Conservation (phyloP, 2,113 vertebrate species). For the Grammomys dolichurus region DNA sequence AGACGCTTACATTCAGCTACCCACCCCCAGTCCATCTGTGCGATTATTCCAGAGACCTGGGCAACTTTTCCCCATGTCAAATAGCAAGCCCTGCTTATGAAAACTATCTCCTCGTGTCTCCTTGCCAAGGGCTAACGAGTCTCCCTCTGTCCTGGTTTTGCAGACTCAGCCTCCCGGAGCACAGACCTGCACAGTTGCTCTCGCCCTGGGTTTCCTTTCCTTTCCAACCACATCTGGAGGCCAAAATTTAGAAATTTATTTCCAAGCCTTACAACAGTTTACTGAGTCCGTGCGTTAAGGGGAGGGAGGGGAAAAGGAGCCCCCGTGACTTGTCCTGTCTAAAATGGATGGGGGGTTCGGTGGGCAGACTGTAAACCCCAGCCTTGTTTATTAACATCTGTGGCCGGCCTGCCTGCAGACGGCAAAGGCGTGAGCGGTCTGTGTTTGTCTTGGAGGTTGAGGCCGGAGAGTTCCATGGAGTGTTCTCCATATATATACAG, state of each 20-base stretch:
- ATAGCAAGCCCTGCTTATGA: background rate
- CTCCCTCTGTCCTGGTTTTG: constrained; percentile 27
- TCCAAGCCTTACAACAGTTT: constrained; percentile 62
- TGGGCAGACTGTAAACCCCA: constrained; percentile 60
- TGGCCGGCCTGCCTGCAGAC: constrained; percentile 68
- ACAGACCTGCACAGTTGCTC: background rate
- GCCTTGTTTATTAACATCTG: constrained; percentile 75
- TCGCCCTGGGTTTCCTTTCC: constrained; percentile 53
- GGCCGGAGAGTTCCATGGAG: constrained; percentile 75
- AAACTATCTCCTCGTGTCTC: background rate
- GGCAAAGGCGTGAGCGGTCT: constrained; percentile 71
- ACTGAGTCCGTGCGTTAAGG: background rate
- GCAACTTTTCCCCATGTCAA: background rate
- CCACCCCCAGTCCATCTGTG: background rate
- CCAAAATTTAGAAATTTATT: constrained; percentile 54
- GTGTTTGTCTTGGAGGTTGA: constrained; percentile 87
- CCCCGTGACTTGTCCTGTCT: constrained; percentile 42
- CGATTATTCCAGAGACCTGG: background rate
- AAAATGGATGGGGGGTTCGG: constrained; percentile 16
- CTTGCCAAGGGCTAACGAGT: constrained; percentile 25
- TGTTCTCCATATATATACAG: constrained; percentile 43
- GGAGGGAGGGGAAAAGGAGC: background rate
- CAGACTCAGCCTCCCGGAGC: constrained; percentile 71
- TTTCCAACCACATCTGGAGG: constrained; percentile 68
- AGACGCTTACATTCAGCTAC: background rate